Base-by-base conservation (phyloP, 2,113 vertebrate species). In the Microcebus ravelobensis region DNA sequence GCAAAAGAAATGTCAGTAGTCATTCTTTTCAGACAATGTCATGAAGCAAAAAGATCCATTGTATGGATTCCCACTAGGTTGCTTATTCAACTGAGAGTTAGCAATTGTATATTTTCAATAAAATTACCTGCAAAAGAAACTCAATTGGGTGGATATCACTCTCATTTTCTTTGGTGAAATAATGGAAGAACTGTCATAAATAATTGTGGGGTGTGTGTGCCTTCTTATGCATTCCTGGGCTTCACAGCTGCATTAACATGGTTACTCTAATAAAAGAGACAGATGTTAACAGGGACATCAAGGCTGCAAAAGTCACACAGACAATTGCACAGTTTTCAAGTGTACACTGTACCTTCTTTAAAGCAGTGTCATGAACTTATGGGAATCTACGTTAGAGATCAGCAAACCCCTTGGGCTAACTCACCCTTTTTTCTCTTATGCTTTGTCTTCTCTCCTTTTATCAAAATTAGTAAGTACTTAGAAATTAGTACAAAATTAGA, bases 231-330 rank as follows among this genome's bases (percentile, higher is more conserved):
- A 63, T 96, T 98, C 31, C 76, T 92, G 81, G 25, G 91, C 17
- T 67, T 97, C 90, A 70, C 55, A 52, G 14, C 74, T 67, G 9
- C 34, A 85, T 79, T 76, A 36, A 21, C 52, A 31, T 91, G 50
- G 29, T 91, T 98, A 95, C 96, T 96, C 93, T 68, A 74, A 65
- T 65, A 48, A 67, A 83, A 71, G 52, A 76, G 82, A 65, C 81
- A 96, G 68, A 79, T 96, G 65, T 92, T 97, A 65, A 71, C 86
- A 96, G 87, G 67, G 55, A 94, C 21, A 96, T 73, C 73, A 93
- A 90, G 23, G 23, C 55, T 95, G 61, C 31, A 83, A 71, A 95
- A 87, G 31, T 90, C 93, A 77, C 82, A 93, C 55, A 29, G 23
- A 76, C 77, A 81, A 89, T 57, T 67, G 36, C 36, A 21, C 57